These are phyloP conservation scores for Drosophila pruinosa DNA, from an alignment of 1,140 invertebrate species.

Conservation along the genomic window DNA sequence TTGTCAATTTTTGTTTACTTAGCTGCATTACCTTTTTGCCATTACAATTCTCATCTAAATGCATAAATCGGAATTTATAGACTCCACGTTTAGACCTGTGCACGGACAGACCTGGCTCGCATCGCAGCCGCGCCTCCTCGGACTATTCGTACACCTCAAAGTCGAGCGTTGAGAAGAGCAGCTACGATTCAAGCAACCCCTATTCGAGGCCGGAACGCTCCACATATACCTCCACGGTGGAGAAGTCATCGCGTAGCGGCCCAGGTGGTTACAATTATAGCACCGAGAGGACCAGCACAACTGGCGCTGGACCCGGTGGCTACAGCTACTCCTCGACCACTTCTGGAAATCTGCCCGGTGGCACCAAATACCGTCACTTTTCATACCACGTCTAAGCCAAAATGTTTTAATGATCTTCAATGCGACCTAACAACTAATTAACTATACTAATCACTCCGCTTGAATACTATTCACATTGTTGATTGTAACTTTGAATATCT, in stretches of 20 bases:
- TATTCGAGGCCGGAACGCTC: slow-evolving; percentile 85
- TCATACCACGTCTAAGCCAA: slow-evolving; percentile 90
- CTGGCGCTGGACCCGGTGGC: slow-evolving; percentile 89
- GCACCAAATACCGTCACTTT: slow-evolving; percentile 91
- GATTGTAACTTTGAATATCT: slow-evolving; percentile 35
- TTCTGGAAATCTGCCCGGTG: slow-evolving; percentile 90
- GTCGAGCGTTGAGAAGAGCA: slow-evolving; percentile 84
- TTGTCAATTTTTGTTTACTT: slow-evolving; percentile 21
- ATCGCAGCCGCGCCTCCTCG: slow-evolving; percentile 84
- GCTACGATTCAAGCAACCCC: slow-evolving; percentile 84
- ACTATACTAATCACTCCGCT: slow-evolving; percentile 35
- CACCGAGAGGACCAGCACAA: slow-evolving; percentile 88
- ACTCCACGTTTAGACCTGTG: slow-evolving; percentile 93
- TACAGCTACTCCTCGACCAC: slow-evolving; percentile 91
- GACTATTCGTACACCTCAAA: slow-evolving; percentile 92
- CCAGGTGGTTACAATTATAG: slow-evolving; percentile 89
- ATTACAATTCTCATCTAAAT: slow-evolving; percentile 66
- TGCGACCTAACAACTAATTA: slow-evolving; percentile 8
- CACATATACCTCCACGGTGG: slow-evolving; percentile 87
- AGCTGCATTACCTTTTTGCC: slow-evolving; percentile 50
- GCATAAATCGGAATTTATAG: slow-evolving; percentile 85
- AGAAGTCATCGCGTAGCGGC: slow-evolving; percentile 86
- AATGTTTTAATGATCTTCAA: slow-evolving; percentile 11
- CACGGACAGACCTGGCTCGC: slow-evolving; percentile 88
- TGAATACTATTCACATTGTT: slow-evolving; percentile 22